Evolutionary conservation across 2,888 invertebrate genomes (phyloP).

Genomic region (Lepetodrilus schrolli): DNA sequence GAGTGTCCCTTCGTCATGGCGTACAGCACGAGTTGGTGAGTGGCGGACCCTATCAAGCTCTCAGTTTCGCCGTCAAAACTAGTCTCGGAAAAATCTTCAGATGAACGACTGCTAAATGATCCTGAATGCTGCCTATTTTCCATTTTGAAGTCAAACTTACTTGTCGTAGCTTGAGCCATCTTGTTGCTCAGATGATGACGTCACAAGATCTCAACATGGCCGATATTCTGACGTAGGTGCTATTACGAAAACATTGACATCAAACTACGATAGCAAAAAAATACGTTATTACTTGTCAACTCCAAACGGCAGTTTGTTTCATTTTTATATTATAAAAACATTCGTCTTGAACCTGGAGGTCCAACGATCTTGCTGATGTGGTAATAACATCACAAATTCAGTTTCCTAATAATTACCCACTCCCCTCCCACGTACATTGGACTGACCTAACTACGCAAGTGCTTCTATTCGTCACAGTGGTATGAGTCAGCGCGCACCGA

Average conservation of each 20-base stretch:
- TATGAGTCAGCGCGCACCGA: constrained; percentile 31
- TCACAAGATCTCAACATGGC: constrained; percentile 29
- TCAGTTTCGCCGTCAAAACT: constrained; percentile 44
- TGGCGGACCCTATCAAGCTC: constrained; percentile 39
- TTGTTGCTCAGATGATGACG: constrained; percentile 33
- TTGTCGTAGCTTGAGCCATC: constrained; percentile 38
- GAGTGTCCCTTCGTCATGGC: constrained; percentile 56
- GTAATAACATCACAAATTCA: too few relatives aligned
- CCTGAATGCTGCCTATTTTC: constrained; percentile 40
- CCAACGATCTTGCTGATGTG: too few relatives aligned
- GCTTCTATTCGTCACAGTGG: constrained; percentile 34
- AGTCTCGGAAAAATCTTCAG: constrained; percentile 38
- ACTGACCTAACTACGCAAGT: constrained; percentile 31
- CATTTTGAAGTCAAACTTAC: constrained; percentile 38
- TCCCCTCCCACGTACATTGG: constrained; percentile 3
- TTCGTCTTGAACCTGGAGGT: not conserved
- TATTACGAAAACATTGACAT: constrained; percentile 17
- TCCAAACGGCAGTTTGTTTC: too few relatives aligned
- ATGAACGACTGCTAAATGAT: constrained; percentile 31
- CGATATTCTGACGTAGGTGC: constrained; percentile 27
- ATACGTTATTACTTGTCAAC: not conserved
- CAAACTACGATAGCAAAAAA: not conserved
- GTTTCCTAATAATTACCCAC: too few relatives aligned
- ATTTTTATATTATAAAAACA: too few relatives aligned
- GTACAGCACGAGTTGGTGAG: constrained; percentile 53